A percentile compares a stretch with the other conserved stretches of the same genome.
These are phyloP conservation scores for Arenaria interpres DNA, from an alignment of 2,113 vertebrate genomes.

Conservation along the genomic window DNA sequence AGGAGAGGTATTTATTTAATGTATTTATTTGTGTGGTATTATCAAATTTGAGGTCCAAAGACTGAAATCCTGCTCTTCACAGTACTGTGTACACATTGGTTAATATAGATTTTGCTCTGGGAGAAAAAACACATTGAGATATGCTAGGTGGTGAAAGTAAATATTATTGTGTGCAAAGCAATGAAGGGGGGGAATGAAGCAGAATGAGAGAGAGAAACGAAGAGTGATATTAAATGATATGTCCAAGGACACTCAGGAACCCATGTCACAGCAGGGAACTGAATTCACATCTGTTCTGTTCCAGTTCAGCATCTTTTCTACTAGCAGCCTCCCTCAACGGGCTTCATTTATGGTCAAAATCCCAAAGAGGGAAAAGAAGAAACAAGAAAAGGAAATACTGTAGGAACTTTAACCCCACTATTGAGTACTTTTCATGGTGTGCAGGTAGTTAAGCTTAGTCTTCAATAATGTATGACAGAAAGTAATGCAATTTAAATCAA, in stretches of 20 bases:
- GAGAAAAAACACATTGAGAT: not conserved
- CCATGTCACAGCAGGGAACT: not conserved
- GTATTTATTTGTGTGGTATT: not conserved
- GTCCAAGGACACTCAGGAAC: conserved; percentile 9
- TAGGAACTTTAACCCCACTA: not conserved
- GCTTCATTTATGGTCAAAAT: not conserved
- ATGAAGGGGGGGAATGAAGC: rapidly evolving
- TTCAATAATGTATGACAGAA: conserved; percentile 50
- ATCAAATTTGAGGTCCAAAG: not conserved
- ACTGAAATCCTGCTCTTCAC: not conserved
- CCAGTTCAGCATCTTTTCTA: not conserved
- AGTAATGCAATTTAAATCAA: conserved; percentile 43
- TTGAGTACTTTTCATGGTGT: not conserved
- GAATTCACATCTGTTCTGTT: conserved; percentile 14
- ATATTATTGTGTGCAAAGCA: not conserved
- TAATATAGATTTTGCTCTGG: not conserved
- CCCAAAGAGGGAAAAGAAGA: not conserved
- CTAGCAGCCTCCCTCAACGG: not conserved
- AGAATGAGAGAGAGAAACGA: not conserved
- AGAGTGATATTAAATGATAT: not conserved
- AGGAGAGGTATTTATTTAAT: not conserved
- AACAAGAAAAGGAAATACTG: not conserved
- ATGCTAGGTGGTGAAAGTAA: not conserved
- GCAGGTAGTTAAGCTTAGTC: not conserved
- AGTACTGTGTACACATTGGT: not conserved